A percentile compares a stretch with the other conserved stretches of the same genome.
Evolutionary conservation across 1,140 invertebrate species (phyloP).

Genomic region (Vollenhovia emeryi): DNA sequence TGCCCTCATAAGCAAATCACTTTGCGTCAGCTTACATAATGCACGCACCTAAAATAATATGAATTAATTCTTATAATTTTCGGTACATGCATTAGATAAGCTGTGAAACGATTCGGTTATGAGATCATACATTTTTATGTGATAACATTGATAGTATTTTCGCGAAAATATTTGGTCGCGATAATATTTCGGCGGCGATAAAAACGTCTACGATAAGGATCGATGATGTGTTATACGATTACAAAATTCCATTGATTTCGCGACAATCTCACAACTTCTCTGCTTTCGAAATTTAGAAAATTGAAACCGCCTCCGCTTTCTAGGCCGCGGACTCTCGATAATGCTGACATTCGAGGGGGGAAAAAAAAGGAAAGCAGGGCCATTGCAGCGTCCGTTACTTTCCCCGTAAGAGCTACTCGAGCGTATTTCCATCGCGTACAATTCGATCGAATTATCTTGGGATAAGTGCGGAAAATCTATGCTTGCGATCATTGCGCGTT

Average conservation of each 20-base stretch:
- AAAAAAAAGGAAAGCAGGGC: constrained; percentile 31
- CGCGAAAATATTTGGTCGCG: too few relatives aligned
- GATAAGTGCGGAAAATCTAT: constrained; percentile 8
- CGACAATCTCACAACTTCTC: constrained; percentile 1
- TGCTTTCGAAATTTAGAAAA: constrained; percentile 9
- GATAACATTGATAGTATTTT: too few relatives aligned
- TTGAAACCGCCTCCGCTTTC: constrained; percentile 20
- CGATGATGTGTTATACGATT: neutral
- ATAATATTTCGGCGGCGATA: neutral
- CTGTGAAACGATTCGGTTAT: neutral
- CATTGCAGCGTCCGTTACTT: constrained; percentile 6
- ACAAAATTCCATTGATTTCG: neutral
- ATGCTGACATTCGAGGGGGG: neutral
- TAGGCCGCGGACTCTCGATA: constrained; percentile 31
- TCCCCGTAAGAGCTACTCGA: constrained; percentile 32
- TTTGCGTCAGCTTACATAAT: too few relatives aligned
- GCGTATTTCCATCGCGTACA: constrained; percentile 5
- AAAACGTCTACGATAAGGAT: neutral
- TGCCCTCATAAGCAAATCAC: too few relatives aligned
- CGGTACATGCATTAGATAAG: neutral
- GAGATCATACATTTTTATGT: neutral
- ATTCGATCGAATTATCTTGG: constrained; percentile 31
- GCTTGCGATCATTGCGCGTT: neutral
- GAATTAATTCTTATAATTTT: neutral
- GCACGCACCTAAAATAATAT: neutral